These are phyloP conservation scores for Apistogramma diplotaenia DNA, from an alignment of 2,113 vertebrate genomes.

Conservation along the genomic window DNA sequence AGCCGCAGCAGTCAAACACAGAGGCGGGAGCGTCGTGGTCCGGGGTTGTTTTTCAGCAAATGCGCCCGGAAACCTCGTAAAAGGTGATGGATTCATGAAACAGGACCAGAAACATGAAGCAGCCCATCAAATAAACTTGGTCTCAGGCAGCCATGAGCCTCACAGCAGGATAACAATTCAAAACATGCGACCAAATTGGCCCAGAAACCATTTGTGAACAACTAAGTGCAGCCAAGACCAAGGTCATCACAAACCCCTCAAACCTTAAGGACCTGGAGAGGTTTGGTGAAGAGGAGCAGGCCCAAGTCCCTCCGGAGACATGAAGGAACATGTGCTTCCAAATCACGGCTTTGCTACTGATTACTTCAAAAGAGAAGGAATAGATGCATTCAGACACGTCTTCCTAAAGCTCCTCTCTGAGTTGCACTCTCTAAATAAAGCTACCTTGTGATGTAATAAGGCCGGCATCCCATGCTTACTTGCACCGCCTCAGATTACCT, in stretches of 20 bases:
- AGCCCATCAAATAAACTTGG: not conserved
- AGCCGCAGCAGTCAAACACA: not conserved
- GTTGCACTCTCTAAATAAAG: not conserved
- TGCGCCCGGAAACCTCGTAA: not conserved
- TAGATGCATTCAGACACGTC: not conserved
- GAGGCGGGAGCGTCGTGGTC: not conserved
- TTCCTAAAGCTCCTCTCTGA: not conserved
- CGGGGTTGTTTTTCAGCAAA: not conserved
- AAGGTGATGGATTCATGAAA: not conserved
- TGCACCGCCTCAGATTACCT: conserved; percentile 75
- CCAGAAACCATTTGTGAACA: not conserved
- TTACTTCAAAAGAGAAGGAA: not conserved
- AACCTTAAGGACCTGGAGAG: not conserved
- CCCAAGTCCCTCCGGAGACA: not conserved
- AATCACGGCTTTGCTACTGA: not conserved
- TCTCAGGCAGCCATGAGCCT: not conserved
- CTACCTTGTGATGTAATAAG: conserved; percentile 1
- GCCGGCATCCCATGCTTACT: not conserved
- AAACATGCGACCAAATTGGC: not conserved
- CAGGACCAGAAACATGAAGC: not conserved
- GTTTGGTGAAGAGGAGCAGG: not conserved
- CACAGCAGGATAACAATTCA: not conserved
- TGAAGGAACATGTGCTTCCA: not conserved
- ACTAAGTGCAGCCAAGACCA: not conserved
- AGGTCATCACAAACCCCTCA: not conserved